These are phyloP conservation scores for Eurytemora carolleeae DNA, from an alignment of 1,140 invertebrate species.

Conservation along the genomic window DNA sequence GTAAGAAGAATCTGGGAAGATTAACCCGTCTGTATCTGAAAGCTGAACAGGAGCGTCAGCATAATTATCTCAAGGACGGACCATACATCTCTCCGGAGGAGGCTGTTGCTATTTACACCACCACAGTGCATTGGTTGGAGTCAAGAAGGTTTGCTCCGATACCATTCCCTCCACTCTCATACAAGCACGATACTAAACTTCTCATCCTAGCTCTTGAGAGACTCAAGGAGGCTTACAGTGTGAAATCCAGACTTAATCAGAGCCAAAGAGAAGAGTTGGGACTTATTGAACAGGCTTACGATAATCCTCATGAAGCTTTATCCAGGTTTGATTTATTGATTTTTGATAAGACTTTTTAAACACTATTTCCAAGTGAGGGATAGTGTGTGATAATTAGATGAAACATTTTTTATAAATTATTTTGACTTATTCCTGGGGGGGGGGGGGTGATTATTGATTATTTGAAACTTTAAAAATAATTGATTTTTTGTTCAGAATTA, in stretches of 20 bases:
- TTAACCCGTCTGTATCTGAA: slow-evolving; percentile 91
- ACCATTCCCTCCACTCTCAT: slow-evolving; percentile 93
- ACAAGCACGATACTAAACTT: slow-evolving; percentile 98
- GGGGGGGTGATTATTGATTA: too few species aligned
- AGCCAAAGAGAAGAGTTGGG: slow-evolving; percentile 96
- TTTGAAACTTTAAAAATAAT: too few species aligned
- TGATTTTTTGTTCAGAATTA: slow-evolving; percentile 54
- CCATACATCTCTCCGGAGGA: slow-evolving; percentile 98
- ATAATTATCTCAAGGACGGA: slow-evolving; percentile 98
- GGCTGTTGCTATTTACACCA: slow-evolving; percentile 98
- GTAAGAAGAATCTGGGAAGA: slow-evolving; percentile 96
- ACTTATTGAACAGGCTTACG: slow-evolving; percentile 97
- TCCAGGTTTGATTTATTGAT: slow-evolving; percentile 32
- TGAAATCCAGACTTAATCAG: slow-evolving; percentile 94
- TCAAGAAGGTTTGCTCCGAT: slow-evolving; percentile 93
- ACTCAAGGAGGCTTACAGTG: slow-evolving; percentile 96
- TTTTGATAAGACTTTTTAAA: too few species aligned
- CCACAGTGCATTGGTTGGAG: slow-evolving; percentile 98
- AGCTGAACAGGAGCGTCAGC: slow-evolving; percentile 95
- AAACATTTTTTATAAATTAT: too few species aligned
- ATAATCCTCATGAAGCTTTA: slow-evolving; percentile 96
- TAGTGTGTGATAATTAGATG: too few species aligned
- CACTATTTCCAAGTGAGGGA: too few species aligned
- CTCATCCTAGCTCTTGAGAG: slow-evolving; percentile 89
- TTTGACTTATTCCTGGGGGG: too few species aligned